Conservation (phyloP, 1,140 invertebrate genomes). For the Antheraea mylitta region DNA sequence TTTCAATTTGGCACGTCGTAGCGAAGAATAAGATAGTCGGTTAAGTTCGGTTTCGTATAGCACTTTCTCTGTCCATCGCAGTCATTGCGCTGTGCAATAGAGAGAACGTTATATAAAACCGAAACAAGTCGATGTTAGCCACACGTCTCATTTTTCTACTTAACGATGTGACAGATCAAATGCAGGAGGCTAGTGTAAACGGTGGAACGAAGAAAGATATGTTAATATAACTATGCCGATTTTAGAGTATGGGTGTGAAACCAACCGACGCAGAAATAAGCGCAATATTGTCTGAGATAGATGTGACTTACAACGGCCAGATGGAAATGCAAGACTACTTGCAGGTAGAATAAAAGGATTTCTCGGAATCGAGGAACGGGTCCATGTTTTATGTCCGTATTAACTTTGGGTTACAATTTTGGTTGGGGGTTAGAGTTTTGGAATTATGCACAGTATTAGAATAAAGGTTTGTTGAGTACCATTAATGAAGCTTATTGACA, state of each 20-base stretch:
- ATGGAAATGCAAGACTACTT: slow-evolving; percentile 86
- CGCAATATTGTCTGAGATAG: slow-evolving; percentile 83
- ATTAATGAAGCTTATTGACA: too few species aligned
- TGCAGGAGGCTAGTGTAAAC: too few species aligned
- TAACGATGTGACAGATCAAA: too few species aligned
- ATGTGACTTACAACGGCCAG: slow-evolving; percentile 84
- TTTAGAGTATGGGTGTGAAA: slow-evolving; percentile 83
- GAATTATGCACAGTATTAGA: neutral
- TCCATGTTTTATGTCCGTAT: neutral
- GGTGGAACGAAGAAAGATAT: neutral
- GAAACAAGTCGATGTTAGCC: too few species aligned
- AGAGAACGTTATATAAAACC: too few species aligned
- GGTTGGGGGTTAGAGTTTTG: neutral
- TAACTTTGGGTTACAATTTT: neutral
- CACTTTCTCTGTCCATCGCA: too few species aligned
- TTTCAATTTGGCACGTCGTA: too few species aligned
- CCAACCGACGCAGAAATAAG: slow-evolving; percentile 83
- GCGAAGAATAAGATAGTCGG: too few species aligned
- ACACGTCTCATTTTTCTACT: too few species aligned
- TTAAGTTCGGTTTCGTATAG: too few species aligned
- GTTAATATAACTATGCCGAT: slow-evolving; percentile 21
- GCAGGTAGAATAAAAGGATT: slow-evolving; percentile 80
- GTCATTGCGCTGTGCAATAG: too few species aligned
- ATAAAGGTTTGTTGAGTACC: too few species aligned
- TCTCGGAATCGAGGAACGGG: neutral